Percentiles rank a stretch among this genome's conserved stretches.
Conservation (phyloP, 1,140 invertebrate species). For the Drosophila fuyamai region DNA sequence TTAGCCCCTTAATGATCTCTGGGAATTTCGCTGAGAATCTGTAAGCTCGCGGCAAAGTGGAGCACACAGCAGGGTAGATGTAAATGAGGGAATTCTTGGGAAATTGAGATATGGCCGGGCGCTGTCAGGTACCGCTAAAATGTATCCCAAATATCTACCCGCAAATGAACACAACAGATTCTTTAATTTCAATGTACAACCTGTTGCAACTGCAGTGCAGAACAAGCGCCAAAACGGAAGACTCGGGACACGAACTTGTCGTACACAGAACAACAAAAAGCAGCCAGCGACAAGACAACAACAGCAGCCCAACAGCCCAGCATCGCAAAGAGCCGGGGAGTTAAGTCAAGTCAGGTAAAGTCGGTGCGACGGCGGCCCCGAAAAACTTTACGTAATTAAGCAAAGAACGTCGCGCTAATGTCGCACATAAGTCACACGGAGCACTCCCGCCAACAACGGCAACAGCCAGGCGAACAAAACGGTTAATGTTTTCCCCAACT, state of each 20-base stretch:
- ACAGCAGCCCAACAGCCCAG: constrained; percentile 9
- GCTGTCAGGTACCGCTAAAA: constrained; percentile 42
- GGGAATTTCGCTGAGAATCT: constrained; percentile 27
- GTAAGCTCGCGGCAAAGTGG: constrained; percentile 21
- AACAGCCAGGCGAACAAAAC: constrained; percentile 63
- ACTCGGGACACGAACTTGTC: constrained; percentile 78
- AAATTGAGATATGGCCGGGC: constrained; percentile 42
- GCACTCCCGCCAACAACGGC: constrained; percentile 39
- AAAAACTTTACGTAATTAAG: constrained; percentile 82
- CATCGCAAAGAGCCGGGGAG: not conserved
- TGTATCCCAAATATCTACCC: constrained; percentile 35
- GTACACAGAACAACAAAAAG: constrained; percentile 64
- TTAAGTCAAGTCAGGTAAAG: constrained; percentile 26
- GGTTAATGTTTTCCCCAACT: constrained; percentile 66
- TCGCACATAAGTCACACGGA: constrained; percentile 82
- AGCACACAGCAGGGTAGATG: constrained; percentile 33
- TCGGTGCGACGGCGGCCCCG: constrained; percentile 28
- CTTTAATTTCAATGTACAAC: constrained; percentile 72
- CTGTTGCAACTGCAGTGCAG: constrained; percentile 57
- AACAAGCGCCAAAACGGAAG: constrained; percentile 73
- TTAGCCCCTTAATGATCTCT: constrained; percentile 45
- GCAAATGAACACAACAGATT: constrained; percentile 73
- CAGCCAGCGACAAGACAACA: constrained; percentile 26
- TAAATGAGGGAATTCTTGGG: constrained; percentile 38
- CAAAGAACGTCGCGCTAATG: constrained; percentile 81